These are phyloP conservation scores for Euclidia mi DNA, from an alignment of 2,888 invertebrate genomes.

Conservation along the genomic window DNA sequence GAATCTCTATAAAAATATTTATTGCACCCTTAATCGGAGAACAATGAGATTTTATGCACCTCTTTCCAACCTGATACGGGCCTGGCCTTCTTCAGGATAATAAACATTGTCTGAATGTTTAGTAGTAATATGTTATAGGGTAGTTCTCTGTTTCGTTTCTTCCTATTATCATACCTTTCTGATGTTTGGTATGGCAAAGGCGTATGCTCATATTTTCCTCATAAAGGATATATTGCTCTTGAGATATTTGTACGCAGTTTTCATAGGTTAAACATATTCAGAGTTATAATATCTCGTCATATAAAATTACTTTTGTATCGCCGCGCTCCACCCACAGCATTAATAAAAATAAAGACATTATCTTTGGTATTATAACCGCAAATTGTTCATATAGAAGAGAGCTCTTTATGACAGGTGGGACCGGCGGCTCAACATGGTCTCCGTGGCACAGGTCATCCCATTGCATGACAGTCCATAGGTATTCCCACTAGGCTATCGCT, in stretches of 20 bases:
- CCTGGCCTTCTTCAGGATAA: slow-evolving; percentile 20
- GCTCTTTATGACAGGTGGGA: too few species aligned
- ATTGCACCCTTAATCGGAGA: slow-evolving; percentile 42
- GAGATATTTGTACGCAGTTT: background rate
- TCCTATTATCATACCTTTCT: background rate
- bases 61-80: slow-evolving; percentile 3
- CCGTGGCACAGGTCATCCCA: too few species aligned
- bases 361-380: too few species aligned
- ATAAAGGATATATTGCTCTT: background rate
- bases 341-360: too few species aligned
- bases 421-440: too few species aligned
- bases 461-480: too few species aligned
- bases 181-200: background rate
- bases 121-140: slow-evolving; percentile 22
- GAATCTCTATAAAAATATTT: slow-evolving; percentile 50
- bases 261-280: too few species aligned
- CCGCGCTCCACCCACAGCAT: too few species aligned
- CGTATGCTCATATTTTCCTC: background rate
- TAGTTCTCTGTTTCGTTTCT: slow-evolving; percentile 6
- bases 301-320: too few species aligned
- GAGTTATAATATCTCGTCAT: too few species aligned
- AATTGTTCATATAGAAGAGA: too few species aligned
- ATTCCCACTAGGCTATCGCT: too few species aligned
- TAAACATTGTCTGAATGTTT: slow-evolving; percentile 34
- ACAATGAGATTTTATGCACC: slow-evolving; percentile 42